These are phyloP conservation scores for Dromococcyx pavoninus DNA, from an alignment of 2,797 vertebrate species.

Conservation along the genomic window DNA sequence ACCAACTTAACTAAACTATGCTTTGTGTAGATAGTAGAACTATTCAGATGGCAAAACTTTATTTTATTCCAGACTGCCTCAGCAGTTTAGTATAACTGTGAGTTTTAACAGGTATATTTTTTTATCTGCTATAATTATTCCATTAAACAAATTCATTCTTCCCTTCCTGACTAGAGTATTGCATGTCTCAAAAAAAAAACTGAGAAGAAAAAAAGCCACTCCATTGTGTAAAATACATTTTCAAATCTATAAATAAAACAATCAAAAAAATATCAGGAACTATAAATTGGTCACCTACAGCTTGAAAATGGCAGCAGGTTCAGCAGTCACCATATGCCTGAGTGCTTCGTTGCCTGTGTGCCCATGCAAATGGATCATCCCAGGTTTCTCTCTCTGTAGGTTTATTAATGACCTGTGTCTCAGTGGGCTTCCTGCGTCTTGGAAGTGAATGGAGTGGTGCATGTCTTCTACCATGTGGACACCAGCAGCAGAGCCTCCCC, in stretches of 20 bases:
- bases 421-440: neutral
- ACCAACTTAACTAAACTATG: neutral
- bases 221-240: neutral
- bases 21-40: conserved; percentile 8
- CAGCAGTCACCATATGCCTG: rapidly evolving
- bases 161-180: neutral
- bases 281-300: neutral
- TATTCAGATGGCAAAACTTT: conserved; percentile 1
- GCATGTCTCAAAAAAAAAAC: neutral
- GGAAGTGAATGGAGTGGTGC: neutral
- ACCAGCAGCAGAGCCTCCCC: neutral
- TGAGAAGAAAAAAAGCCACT: neutral
- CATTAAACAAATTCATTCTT: neutral
- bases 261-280: neutral
- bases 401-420: neutral
- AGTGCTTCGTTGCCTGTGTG: neutral
- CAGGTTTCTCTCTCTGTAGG: neutral
- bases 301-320: neutral
- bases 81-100: neutral
- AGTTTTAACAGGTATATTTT: neutral
- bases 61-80: neutral
- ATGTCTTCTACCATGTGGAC: neutral
- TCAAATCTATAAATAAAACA: too few relatives aligned
- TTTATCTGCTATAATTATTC: neutral
- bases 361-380: neutral